Percentiles rank a stretch among this genome's conserved stretches.
These are phyloP conservation scores for Orientallactaga sibirica DNA, from an alignment of 2,797 vertebrate species.

Conservation along the genomic window DNA sequence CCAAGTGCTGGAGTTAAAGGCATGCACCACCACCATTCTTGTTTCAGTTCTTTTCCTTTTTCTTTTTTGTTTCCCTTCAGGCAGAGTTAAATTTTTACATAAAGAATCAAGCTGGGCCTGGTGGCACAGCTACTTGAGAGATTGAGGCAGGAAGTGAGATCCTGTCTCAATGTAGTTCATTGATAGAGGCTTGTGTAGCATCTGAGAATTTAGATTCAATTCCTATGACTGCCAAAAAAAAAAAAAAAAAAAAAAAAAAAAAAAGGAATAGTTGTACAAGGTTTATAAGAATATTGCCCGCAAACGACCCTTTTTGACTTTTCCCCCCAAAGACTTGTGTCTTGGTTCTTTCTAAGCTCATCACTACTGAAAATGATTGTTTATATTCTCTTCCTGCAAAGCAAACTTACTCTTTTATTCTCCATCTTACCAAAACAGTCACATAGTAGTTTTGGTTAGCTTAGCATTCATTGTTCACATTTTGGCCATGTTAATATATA, in stretches of 20 bases:
- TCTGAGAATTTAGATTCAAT: not conserved
- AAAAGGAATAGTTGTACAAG: not conserved
- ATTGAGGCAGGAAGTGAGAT: not conserved
- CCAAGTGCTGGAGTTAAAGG: too few relatives aligned
- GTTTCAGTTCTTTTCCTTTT: not conserved
- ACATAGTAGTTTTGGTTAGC: conserved; percentile 19
- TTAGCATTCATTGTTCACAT: conserved; percentile 18
- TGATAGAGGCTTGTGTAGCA: not conserved
- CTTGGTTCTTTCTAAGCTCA: conserved; percentile 48
- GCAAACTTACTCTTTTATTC: not conserved
- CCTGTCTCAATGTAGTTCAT: too few relatives aligned
- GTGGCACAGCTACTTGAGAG: not conserved
- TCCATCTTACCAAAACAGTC: not conserved
- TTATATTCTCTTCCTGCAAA: not conserved
- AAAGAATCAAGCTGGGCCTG: not conserved
- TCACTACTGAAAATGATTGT: not conserved
- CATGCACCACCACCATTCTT: too few relatives aligned
- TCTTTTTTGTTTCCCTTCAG: not conserved
- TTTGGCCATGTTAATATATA: conserved; percentile 44
- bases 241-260: not conserved
- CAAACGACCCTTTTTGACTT: not conserved
- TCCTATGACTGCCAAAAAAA: too few relatives aligned
- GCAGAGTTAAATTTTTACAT: not conserved
- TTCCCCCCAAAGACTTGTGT: not conserved
- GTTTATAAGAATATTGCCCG: not conserved